Conservation (phyloP, 2,113 vertebrate genomes). For the Piaya cayana region DNA sequence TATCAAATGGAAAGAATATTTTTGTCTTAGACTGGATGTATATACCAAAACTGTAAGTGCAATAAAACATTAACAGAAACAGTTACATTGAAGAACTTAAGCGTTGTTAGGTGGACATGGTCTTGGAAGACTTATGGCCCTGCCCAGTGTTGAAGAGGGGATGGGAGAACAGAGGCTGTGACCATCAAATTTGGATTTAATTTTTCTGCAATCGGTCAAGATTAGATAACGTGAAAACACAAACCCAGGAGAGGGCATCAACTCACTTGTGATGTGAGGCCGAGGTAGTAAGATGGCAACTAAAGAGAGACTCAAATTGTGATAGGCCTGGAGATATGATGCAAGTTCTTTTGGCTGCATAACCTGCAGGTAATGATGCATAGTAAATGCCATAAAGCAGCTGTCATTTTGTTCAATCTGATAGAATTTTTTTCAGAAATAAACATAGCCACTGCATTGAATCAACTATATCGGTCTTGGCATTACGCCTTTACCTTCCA, state of each 20-base stretch:
- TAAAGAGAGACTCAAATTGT: neutral
- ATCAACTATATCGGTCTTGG: neutral
- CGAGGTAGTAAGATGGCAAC: neutral
- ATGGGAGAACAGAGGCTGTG: fast-evolving
- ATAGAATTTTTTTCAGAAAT: neutral
- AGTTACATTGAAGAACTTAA: neutral
- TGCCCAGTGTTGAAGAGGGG: neutral
- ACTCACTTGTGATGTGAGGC: neutral
- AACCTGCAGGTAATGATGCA: neutral
- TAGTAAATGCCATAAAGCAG: neutral
- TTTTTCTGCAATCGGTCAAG: neutral
- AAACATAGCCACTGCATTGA: neutral
- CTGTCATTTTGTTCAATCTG: neutral
- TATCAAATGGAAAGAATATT: neutral
- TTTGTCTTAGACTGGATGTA: neutral
- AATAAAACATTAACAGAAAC: neutral
- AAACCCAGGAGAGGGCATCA: neutral
- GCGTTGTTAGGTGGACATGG: neutral
- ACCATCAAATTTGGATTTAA: fast-evolving
- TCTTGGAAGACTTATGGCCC: neutral
- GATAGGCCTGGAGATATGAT: neutral
- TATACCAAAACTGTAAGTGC: neutral
- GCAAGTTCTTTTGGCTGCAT: neutral
- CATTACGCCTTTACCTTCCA: neutral
- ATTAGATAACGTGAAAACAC: neutral